These are phyloP conservation scores for Myripristis jacobus DNA, from an alignment of 2,797 vertebrate species.

Conservation along the genomic window DNA sequence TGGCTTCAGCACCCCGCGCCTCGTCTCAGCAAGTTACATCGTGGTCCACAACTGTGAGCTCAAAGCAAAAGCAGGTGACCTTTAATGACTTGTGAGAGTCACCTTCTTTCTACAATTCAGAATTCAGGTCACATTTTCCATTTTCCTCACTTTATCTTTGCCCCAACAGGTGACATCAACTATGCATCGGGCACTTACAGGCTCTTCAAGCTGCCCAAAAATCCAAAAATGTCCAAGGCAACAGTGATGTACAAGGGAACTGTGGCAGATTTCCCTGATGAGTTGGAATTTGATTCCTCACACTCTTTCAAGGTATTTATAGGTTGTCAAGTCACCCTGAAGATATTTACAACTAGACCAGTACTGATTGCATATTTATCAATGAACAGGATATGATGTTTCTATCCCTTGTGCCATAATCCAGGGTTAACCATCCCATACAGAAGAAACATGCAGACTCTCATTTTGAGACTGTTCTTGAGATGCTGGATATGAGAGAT, in stretches of 20 bases:
- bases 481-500: neutral
- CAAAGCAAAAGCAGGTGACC: slow-evolving; percentile 76
- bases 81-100: neutral
- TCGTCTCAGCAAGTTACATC: slow-evolving; percentile 77
- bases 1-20: slow-evolving; percentile 80
- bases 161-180: slow-evolving; percentile 73
- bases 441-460: neutral
- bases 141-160: neutral
- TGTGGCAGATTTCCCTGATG: slow-evolving; percentile 68
- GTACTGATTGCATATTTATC: neutral
- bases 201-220: slow-evolving; percentile 81
- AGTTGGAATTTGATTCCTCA: slow-evolving; percentile 78
- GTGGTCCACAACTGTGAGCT: slow-evolving; percentile 75
- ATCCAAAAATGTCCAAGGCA: slow-evolving; percentile 35
- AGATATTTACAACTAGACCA: neutral
- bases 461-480: neutral
- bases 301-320: slow-evolving; percentile 79
- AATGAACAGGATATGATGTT: too few species aligned
- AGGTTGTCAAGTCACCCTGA: neutral
- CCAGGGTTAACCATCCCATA: too few species aligned
- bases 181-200: slow-evolving; percentile 83
- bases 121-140: slow-evolving; percentile 3
- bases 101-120: neutral
- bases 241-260: slow-evolving; percentile 80
- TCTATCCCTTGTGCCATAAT: too few species aligned